These are phyloP conservation scores for Limnephilus lunatus DNA, from an alignment of 2,888 invertebrate genomes.

Conservation along the genomic window DNA sequence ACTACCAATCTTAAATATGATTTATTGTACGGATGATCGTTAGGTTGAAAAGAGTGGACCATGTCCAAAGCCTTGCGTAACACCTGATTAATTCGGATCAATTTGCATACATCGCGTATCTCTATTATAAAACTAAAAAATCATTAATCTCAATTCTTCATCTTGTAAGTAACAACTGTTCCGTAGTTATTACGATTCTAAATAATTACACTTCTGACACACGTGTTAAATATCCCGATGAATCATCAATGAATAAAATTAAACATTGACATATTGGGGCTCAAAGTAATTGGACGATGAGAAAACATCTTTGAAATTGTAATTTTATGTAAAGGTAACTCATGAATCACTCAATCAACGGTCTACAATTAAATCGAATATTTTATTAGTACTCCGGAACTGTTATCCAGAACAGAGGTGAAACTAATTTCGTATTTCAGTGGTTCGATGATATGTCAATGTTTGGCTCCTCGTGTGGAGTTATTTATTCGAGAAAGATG, in stretches of 20 bases:
- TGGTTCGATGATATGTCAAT: not conserved
- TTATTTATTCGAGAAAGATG: not conserved
- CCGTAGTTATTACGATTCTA: conserved; percentile 3
- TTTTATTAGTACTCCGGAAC: not conserved
- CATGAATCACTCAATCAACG: not conserved
- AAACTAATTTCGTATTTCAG: not conserved
- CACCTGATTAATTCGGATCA: conserved; percentile 11
- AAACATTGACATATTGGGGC: not conserved
- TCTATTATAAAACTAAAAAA: conserved; percentile 25
- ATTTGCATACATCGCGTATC: conserved; percentile 31
- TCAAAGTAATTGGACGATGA: not conserved
- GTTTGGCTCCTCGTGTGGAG: not conserved
- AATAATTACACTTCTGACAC: conserved; percentile 15
- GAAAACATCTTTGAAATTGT: not conserved
- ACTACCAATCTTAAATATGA: not conserved
- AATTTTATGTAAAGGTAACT: not conserved
- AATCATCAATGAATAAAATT: not conserved
- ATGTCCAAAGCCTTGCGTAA: conserved; percentile 8
- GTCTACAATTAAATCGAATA: not conserved
- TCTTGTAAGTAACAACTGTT: not conserved
- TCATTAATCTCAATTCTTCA: conserved; percentile 40
- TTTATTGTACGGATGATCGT: not conserved
- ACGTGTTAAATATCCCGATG: not conserved
- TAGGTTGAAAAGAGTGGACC: not conserved
- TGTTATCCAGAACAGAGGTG: not conserved